Conservation (phyloP, 2,113 vertebrate species). For the Nothoprocta perdicaria region DNA sequence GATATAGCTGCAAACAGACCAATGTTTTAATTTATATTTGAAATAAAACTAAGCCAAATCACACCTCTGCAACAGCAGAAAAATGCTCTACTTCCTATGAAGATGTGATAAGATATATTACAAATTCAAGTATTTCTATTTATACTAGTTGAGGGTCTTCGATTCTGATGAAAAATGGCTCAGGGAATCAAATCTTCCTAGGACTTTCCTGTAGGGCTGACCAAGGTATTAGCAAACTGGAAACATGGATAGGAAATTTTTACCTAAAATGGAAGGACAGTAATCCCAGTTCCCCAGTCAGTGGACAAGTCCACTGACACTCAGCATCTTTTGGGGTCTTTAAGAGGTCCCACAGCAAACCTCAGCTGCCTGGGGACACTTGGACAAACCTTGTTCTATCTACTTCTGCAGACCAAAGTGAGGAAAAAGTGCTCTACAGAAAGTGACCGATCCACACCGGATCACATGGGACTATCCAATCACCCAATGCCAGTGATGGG, state of each 20-base stretch:
- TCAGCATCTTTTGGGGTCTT: neutral
- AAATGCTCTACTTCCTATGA: too few relatives aligned
- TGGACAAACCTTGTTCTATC: neutral
- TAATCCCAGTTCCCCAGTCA: neutral
- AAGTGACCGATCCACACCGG: neutral
- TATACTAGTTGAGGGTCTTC: neutral
- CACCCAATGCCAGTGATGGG: neutral
- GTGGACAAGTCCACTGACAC: neutral
- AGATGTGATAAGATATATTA: neutral
- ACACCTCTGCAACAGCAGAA: neutral
- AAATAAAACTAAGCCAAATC: neutral
- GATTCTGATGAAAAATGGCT: neutral
- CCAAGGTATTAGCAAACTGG: neutral
- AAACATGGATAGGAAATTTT: neutral
- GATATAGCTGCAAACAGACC: neutral
- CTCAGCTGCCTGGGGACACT: neutral
- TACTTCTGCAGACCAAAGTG: neutral
- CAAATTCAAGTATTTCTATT: neutral
- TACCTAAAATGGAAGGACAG: neutral
- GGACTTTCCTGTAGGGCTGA: neutral
- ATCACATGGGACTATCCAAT: neutral
- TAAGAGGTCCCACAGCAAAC: neutral
- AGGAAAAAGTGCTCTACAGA: neutral
- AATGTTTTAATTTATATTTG: neutral
- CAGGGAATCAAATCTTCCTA: neutral